These are phyloP conservation scores for Ellobium chinense DNA, from an alignment of 2,888 invertebrate genomes.

Conservation along the genomic window DNA sequence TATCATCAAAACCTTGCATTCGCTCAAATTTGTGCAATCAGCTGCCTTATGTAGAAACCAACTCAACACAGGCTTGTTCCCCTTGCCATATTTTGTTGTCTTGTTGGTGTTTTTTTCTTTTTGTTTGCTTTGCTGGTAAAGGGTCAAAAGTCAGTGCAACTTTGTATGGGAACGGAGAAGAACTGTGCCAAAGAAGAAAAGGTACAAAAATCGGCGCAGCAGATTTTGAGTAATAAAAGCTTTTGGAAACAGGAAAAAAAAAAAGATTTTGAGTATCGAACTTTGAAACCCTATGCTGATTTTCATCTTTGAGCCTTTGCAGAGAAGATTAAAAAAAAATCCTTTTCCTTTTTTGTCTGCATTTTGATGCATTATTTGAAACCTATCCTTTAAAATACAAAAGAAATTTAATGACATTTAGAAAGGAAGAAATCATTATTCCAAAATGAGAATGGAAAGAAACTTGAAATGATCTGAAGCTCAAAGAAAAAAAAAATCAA, in stretches of 20 bases:
- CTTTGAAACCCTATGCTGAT: neutral
- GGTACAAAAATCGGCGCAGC: slow-evolving; percentile 26
- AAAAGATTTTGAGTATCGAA: too few species aligned
- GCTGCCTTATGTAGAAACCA: neutral
- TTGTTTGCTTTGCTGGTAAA: neutral
- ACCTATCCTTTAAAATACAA: too few species aligned
- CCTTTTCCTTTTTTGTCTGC: neutral
- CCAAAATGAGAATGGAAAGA: neutral
- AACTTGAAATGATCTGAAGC: neutral
- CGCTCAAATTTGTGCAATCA: neutral
- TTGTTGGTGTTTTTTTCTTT: neutral
- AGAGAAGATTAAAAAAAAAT: neutral
- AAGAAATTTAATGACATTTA: too few species aligned
- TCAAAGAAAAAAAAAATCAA: too few species aligned
- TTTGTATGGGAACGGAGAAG: neutral
- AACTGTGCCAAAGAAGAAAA: neutral
- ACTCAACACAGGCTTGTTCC: neutral
- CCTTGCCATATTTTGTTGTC: neutral
- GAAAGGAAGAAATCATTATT: too few species aligned
- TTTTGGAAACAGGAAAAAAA: neutral
- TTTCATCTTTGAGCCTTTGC: neutral
- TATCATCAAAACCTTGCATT: too few species aligned
- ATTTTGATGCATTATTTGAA: too few species aligned
- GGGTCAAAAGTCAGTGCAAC: neutral
- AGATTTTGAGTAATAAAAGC: slow-evolving; percentile 29